A percentile compares a stretch with the other conserved stretches of the same genome.
These are phyloP conservation scores for Zingel zingel DNA, from an alignment of 2,113 vertebrate species.

Conservation along the genomic window DNA sequence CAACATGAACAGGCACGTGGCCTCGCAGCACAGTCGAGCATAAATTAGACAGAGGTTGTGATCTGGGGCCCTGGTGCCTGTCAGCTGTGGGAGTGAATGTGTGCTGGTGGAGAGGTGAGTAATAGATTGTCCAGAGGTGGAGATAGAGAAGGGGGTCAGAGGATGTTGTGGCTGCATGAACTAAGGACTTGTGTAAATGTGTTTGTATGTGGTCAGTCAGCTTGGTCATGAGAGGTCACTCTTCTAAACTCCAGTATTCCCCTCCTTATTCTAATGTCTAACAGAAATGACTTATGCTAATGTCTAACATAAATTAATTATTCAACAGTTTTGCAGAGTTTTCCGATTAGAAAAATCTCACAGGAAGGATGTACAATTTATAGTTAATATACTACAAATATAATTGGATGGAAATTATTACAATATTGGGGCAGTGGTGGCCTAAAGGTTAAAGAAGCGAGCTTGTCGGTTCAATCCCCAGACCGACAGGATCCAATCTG, in stretches of 20 bases:
- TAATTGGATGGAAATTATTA: not conserved
- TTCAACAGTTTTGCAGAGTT: not conserved
- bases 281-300: not conserved
- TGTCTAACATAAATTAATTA: not conserved
- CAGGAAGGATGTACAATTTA: not conserved
- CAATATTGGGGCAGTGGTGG: too few species aligned
- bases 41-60: constrained; percentile 74
- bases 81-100: constrained; percentile 41
- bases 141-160: constrained; percentile 35
- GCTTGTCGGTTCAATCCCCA: too few species aligned
- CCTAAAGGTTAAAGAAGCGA: too few species aligned
- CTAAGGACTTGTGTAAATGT: constrained; percentile 16
- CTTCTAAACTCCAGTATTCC: not conserved
- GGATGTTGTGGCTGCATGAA: constrained; percentile 39
- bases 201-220: constrained; percentile 22
- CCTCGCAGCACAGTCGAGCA: constrained; percentile 40
- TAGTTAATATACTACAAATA: too few species aligned
- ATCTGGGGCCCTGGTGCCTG: constrained; percentile 47
- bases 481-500: too few species aligned
- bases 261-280: not conserved
- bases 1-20: constrained; percentile 55
- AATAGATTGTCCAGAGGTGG: constrained; percentile 52
- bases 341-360: not conserved
- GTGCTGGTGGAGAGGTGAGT: constrained; percentile 52
- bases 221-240: constrained; percentile 20